Percentiles rank a stretch among this genome's conserved stretches.
These are phyloP conservation scores for Caiman crocodilus DNA, from an alignment of 2,797 vertebrate species.

Conservation along the genomic window DNA sequence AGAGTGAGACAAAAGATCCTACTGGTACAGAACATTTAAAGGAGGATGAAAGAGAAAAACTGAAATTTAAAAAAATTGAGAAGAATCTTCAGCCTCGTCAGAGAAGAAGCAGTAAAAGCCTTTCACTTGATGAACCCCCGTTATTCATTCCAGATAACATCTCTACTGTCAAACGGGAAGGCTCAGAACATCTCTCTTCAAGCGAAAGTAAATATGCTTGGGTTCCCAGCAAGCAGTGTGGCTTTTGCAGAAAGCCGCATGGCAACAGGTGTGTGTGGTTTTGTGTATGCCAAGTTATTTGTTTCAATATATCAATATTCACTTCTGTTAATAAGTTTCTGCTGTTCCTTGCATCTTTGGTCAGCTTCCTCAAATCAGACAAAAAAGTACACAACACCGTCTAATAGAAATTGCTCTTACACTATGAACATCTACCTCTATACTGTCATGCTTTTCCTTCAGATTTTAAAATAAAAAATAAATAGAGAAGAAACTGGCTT, in stretches of 20 bases:
- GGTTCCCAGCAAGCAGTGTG: conserved; percentile 96
- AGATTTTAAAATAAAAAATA: not conserved
- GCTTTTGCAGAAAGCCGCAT: conserved; percentile 95
- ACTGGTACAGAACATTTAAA: conserved; percentile 67
- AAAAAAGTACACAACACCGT: not conserved
- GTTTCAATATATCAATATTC: not conserved
- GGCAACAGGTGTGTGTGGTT: conserved; percentile 92
- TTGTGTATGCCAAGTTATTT: conserved; percentile 16
- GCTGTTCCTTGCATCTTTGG: not conserved
- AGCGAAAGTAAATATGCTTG: conserved; percentile 87
- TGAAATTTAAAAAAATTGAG: conserved; percentile 88
- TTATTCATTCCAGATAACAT: conserved; percentile 98
- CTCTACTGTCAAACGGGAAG: conserved; percentile 89
- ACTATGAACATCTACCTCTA: not conserved
- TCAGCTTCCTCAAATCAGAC: conserved; percentile 19
- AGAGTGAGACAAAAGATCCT: conserved; percentile 75
- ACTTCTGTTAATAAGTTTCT: not conserved
- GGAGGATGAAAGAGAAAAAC: conserved; percentile 88
- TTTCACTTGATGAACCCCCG: conserved; percentile 95
- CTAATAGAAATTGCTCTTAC: not conserved
- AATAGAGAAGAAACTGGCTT: not conserved
- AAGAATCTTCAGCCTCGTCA: conserved; percentile 89
- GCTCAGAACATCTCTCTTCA: conserved; percentile 79
- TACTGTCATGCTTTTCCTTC: rapidly evolving
- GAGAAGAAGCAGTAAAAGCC: conserved; percentile 88